Percentiles rank a stretch among this genome's conserved stretches.
phyloP scores from a whole-genome alignment of 1,140 invertebrate species.

The Pseudobourletiella spinata region DNA sequence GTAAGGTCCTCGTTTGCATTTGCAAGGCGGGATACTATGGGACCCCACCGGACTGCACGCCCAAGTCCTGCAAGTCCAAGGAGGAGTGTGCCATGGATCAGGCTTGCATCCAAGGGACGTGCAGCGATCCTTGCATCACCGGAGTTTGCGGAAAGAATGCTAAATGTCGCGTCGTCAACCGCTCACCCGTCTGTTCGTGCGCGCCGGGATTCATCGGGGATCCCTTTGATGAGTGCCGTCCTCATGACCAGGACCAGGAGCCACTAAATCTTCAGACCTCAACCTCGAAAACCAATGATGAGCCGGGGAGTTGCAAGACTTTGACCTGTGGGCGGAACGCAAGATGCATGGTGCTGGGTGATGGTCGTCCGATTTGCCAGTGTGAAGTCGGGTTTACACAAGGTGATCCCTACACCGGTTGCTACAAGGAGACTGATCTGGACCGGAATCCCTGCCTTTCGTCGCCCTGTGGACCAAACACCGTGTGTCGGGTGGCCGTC shows the following conservation, averaged over 20 bases:
- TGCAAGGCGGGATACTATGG: constrained; percentile 7
- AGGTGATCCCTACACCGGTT: background rate
- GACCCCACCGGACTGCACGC: background rate
- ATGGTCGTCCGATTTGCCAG: background rate
- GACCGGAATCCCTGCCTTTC: background rate
- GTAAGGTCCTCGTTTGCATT: constrained; percentile 2
- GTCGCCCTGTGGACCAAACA: background rate
- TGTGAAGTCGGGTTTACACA: background rate
- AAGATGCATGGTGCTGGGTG: background rate
- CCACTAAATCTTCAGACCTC: background rate
- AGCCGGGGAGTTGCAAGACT: background rate
- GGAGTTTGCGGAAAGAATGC: constrained; percentile 6
- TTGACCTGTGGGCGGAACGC: background rate
- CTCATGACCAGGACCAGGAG: background rate
- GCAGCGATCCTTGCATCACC: constrained; percentile 7
- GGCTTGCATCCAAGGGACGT: background rate
- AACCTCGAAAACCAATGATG: background rate
- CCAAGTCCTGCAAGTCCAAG: background rate
- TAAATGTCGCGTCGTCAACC: constrained; percentile 1
- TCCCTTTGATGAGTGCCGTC: background rate
- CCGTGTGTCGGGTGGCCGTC: background rate
- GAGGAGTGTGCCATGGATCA: constrained; percentile 1
- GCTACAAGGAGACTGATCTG: background rate
- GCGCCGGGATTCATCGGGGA: background rate
- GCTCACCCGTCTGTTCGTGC: background rate